Evolutionary conservation across 2,888 invertebrate species (phyloP).

Genomic region (Encarsia formosa): DNA sequence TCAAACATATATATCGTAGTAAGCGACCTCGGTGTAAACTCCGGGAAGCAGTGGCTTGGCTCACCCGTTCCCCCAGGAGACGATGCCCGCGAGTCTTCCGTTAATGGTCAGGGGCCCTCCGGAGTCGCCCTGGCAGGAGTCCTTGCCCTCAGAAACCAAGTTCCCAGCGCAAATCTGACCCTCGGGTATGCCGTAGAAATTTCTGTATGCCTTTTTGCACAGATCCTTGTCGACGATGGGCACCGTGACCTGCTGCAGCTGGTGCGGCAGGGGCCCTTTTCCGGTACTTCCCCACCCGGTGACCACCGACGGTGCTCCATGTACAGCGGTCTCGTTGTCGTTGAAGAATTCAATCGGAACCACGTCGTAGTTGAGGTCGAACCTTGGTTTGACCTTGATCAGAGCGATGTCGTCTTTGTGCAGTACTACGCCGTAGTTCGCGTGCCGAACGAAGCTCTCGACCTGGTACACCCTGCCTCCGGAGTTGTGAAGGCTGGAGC

Average conservation of each 20-base stretch:
- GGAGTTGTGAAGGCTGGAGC: conserved; percentile 49
- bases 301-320: background rate
- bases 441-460: conserved; percentile 20
- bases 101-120: conserved; percentile 35
- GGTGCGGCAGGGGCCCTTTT: background rate
- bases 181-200: background rate
- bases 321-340: background rate
- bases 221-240: background rate
- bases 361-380: background rate
- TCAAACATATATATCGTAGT: too few species aligned
- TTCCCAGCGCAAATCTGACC: background rate
- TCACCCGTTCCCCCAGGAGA: background rate
- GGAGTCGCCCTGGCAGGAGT: conserved; percentile 38
- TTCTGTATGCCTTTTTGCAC: background rate
- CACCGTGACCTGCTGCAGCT: background rate
- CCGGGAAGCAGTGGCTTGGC: background rate
- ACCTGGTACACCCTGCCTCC: conserved; percentile 20
- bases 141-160: conserved; percentile 52
- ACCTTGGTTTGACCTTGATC: background rate
- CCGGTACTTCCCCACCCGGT: background rate
- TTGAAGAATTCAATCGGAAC: background rate
- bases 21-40: background rate
- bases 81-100: conserved; percentile 19
- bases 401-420: background rate
- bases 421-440: background rate